Evolutionary conservation across 2,888 invertebrate genomes (phyloP), one percentile per base, ranked within the genome.

Genomic region (Leucoma salicis): DNA sequence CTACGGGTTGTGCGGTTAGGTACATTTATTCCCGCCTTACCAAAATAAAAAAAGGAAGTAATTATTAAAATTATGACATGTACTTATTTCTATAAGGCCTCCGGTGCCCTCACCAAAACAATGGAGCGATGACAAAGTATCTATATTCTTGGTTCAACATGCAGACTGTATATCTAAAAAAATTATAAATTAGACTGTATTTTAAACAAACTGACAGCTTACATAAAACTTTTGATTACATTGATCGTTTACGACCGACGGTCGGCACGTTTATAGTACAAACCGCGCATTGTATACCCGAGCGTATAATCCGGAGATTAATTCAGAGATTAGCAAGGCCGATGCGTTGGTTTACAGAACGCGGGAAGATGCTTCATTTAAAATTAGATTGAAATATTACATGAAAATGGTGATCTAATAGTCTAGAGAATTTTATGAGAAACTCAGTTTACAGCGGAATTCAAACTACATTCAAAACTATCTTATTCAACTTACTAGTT

Each of bases 241-340:
- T 39, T 42, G 48, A 42, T 14, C 44, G 31, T 53, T 58, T 49
- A 55, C 53, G 46, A 55, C 15, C 40, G 31, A 31, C 27, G 13
- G 13, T 31, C n/a, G 29, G 29, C 28, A 21, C 39, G 39, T 35
- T 53, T 50, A 39, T 48, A 44, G 46, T 42, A 49, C 49, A 49
- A 38, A 48, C 28, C n/a, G 16, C 15, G 45, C 33, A 44, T 29
- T 57, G 47, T 57, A 41, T 47, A 38, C 14, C 34, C 38, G 52
- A 52, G 42, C 25, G 8, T 13, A 28, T 35, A 31, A 44, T 36
- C 41, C 33, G 3, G 16, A 47, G 47, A 31, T 31, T 31, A 31
- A 31, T 29, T 13, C 14, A 29, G 7, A 29, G 29, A 25, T 41
- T 24, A 18, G 35, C 55, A 57, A 52, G 58, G 52, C 46, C 45